Evolutionary conservation across 2,888 invertebrate species (phyloP).

Genomic region (Leucophenga montana): DNA sequence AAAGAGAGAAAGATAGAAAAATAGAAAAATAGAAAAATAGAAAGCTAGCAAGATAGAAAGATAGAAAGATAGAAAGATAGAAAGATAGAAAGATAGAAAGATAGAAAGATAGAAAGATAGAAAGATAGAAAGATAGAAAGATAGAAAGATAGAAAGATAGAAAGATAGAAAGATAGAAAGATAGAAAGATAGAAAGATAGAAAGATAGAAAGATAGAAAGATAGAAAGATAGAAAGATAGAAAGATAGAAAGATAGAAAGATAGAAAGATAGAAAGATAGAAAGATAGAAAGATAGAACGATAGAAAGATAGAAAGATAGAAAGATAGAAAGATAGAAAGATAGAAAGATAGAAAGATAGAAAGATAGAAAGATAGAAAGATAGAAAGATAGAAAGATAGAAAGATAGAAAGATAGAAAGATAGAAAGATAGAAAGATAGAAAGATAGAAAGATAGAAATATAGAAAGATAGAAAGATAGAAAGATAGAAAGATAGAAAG

Average conservation of each 20-base stretch:
- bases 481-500: no score
- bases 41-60: background rate
- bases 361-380: slow-evolving; percentile 8
- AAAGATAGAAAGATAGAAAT: slow-evolving; percentile 6
- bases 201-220: slow-evolving; percentile 23
- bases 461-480: no score
- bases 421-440: slow-evolving; percentile 13
- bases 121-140: slow-evolving; percentile 12
- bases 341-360: slow-evolving; percentile 11
- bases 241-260: slow-evolving; percentile 11
- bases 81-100: background rate
- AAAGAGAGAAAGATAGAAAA: background rate
- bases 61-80: no score
- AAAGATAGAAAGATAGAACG: slow-evolving; percentile 12
- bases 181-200: slow-evolving; percentile 21
- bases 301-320: slow-evolving; percentile 13
- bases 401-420: slow-evolving; percentile 6
- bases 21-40: background rate
- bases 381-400: slow-evolving; percentile 3
- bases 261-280: slow-evolving; percentile 9
- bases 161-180: slow-evolving; percentile 5
- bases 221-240: slow-evolving; percentile 4
- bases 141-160: slow-evolving; percentile 7
- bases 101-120: background rate
- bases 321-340: slow-evolving; percentile 15